Evolutionary conservation across 2,888 invertebrate genomes (phyloP).

Genomic region (Sphaerophoria rueppellii): DNA sequence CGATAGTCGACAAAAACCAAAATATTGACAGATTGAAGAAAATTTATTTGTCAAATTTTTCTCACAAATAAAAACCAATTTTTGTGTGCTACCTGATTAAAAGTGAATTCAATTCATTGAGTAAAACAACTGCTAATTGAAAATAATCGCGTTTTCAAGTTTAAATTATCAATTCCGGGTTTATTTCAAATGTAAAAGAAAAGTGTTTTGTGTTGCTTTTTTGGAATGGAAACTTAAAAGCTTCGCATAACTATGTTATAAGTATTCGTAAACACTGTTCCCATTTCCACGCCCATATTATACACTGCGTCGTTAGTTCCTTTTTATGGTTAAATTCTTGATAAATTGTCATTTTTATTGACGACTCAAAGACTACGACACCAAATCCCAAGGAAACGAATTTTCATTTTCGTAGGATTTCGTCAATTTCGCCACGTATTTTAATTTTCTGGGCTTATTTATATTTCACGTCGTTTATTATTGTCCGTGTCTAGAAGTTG

Average conservation of each 20-base stretch:
- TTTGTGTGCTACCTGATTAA: conserved; percentile 1
- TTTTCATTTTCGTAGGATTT: conserved; percentile 21
- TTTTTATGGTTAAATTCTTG: conserved; percentile 51
- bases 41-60: conserved; percentile 33
- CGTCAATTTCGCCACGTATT: conserved; percentile 58
- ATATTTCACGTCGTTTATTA: no score
- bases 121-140: background rate
- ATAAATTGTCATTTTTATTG: no score
- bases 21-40: conserved; percentile 52
- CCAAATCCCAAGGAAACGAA: background rate
- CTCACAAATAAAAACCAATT: conserved; percentile 54
- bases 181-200: background rate
- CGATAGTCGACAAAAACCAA: conserved; percentile 41
- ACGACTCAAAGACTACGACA: no score
- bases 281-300: conserved; percentile 65
- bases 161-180: background rate
- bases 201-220: conserved; percentile 7
- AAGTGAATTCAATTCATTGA: background rate
- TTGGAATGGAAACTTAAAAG: background rate
- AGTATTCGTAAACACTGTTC: conserved; percentile 40
- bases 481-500: background rate
- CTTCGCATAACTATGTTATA: conserved; percentile 7
- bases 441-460: conserved; percentile 28
- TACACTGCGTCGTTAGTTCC: conserved; percentile 67
- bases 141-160: background rate